These are phyloP conservation scores for Boloria selene DNA, from an alignment of 2,888 invertebrate species.

Conservation along the genomic window DNA sequence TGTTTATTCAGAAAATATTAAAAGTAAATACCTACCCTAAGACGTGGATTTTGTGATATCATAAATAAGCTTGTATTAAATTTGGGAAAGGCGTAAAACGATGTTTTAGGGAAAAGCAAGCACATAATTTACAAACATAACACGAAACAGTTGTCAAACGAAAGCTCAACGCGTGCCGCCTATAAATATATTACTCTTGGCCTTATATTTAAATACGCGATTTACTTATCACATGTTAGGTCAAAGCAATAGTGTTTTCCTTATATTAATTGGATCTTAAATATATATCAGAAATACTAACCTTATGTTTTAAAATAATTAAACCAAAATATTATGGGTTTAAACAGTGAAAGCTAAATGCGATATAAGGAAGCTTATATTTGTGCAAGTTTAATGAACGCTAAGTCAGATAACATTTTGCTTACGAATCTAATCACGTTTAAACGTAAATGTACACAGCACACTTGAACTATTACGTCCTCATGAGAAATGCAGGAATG, in stretches of 20 bases:
- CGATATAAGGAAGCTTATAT: constrained; percentile 10
- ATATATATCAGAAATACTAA: constrained; percentile 2
- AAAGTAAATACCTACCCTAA: constrained; percentile 30
- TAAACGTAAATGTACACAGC: constrained; percentile 66
- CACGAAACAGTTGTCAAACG: constrained; percentile 47
- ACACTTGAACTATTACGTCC: constrained; percentile 72
- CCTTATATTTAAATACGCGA: constrained; percentile 44
- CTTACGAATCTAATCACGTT: constrained; percentile 54
- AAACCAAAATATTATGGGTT: constrained; percentile 1
- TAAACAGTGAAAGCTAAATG: neutral
- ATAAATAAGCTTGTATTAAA: constrained; percentile 45
- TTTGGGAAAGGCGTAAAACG: constrained; percentile 46
- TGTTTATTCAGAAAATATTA: constrained; percentile 18
- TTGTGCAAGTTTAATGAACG: constrained; percentile 23
- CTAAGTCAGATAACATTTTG: constrained; percentile 32
- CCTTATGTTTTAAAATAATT: constrained; percentile 3
- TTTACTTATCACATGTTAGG: constrained; percentile 33
- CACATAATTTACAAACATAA: constrained; percentile 47
- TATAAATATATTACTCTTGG: constrained; percentile 45
- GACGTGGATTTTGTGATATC: constrained; percentile 36
- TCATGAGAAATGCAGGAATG: constrained; percentile 76
- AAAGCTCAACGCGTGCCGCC: constrained; percentile 45
- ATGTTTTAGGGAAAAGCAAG: constrained; percentile 44
- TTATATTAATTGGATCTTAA: constrained; percentile 16
- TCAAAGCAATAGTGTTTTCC: constrained; percentile 19